phyloP scores from a whole-genome alignment of 2,797 vertebrate species.

The Danio aesculapii region DNA sequence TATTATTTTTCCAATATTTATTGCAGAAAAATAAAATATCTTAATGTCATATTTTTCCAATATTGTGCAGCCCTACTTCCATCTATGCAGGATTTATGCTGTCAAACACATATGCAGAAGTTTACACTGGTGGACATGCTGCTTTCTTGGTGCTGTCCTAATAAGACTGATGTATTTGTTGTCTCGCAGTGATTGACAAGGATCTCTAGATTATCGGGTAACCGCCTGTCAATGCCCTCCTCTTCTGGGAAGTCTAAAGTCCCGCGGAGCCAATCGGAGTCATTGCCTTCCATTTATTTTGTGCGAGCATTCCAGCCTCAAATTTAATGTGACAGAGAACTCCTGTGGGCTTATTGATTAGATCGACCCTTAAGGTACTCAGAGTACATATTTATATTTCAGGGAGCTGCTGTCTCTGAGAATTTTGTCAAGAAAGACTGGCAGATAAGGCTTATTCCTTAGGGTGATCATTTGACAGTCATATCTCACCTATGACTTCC shows the following conservation, averaged over 20 bases:
- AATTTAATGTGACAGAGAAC: constrained; percentile 72
- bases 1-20: no score
- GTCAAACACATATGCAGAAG: no score
- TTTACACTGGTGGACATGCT: no score
- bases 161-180: constrained; percentile 7
- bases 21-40: no score
- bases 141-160: constrained; percentile 12
- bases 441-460: constrained; percentile 55
- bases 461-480: constrained; percentile 41
- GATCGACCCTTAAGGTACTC: constrained; percentile 68
- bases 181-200: constrained; percentile 50
- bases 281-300: constrained; percentile 65
- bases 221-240: constrained; percentile 46
- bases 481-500: constrained; percentile 25
- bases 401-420: constrained; percentile 69
- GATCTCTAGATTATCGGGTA: constrained; percentile 46
- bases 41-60: no score
- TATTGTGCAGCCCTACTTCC: no score
- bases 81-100: no score
- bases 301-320: constrained; percentile 60
- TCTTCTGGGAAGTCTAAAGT: constrained; percentile 62
- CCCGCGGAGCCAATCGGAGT: constrained; percentile 58
- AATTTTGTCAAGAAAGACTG: constrained; percentile 65
- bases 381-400: constrained; percentile 74
- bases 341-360: constrained; percentile 72